A percentile compares a stretch with the other conserved stretches of the same genome.
These are phyloP conservation scores for Myrmecobius fasciatus DNA, from an alignment of 2,113 vertebrate genomes.

Conservation along the genomic window DNA sequence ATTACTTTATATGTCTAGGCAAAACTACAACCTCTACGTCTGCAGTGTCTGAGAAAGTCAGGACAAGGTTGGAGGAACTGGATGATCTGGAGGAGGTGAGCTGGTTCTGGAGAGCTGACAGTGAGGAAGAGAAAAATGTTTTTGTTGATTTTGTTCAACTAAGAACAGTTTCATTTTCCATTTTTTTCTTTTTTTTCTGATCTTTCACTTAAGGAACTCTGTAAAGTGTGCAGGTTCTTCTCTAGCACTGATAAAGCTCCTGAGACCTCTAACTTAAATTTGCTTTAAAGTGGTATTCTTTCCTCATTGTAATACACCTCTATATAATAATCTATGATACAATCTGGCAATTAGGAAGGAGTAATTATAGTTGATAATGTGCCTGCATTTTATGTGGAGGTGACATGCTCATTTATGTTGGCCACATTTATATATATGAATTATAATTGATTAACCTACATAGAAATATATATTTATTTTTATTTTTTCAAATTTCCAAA, in stretches of 20 bases:
- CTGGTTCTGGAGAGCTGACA: background rate
- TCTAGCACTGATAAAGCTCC: background rate
- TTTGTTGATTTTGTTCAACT: background rate
- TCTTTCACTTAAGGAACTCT: background rate
- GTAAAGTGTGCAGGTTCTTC: background rate
- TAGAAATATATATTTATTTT: too few species aligned
- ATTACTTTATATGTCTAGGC: slow-evolving; percentile 78
- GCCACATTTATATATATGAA: background rate
- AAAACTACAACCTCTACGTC: slow-evolving; percentile 87
- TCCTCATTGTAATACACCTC: background rate
- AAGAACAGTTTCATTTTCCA: background rate
- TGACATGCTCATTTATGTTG: background rate
- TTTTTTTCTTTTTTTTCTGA: background rate
- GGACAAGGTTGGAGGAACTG: slow-evolving; percentile 95
- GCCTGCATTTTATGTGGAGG: background rate
- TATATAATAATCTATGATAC: background rate
- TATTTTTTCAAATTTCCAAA: too few species aligned
- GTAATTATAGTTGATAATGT: background rate
- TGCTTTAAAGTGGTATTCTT: background rate
- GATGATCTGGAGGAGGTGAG: slow-evolving; percentile 97
- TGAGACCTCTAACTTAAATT: background rate
- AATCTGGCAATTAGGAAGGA: background rate
- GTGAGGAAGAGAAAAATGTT: accelerated
- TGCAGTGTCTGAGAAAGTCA: slow-evolving; percentile 97
- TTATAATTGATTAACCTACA: too few species aligned